These are phyloP conservation scores for Ethmia dodecea DNA, from an alignment of 2,888 invertebrate species.

Conservation along the genomic window DNA sequence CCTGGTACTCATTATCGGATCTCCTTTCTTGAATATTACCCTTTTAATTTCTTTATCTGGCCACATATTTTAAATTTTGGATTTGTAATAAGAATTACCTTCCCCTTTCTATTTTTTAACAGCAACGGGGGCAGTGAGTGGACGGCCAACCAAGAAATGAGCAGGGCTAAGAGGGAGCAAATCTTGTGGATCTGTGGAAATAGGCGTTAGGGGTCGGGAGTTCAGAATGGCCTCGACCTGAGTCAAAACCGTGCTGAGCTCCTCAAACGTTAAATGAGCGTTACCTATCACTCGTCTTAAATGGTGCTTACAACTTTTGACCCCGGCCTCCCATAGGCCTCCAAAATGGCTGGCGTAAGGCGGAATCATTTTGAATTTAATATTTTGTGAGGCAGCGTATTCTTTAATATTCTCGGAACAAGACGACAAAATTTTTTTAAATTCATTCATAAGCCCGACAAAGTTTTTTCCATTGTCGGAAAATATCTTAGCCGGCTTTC, in stretches of 20 bases:
- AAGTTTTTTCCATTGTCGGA: slow-evolving; percentile 14
- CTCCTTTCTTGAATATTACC: too few species aligned
- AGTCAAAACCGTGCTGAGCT: slow-evolving; percentile 2
- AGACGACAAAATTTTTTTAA: background rate
- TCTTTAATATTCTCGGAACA: too few species aligned
- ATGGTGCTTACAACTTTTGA: slow-evolving; percentile 5
- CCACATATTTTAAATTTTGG: too few species aligned
- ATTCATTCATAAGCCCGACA: slow-evolving; percentile 3
- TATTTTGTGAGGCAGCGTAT: background rate
- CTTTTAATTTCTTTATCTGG: too few species aligned
- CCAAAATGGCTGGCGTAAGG: slow-evolving; percentile 4
- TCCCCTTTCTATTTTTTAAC: too few species aligned
- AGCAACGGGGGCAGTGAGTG: too few species aligned
- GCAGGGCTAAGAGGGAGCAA: background rate
- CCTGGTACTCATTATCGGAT: too few species aligned
- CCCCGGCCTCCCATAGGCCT: slow-evolving; percentile 2
- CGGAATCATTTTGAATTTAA: slow-evolving; percentile 1
- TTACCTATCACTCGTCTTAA: slow-evolving; percentile 6
- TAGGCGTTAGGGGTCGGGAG: slow-evolving; percentile 3
- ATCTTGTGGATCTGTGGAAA: slow-evolving; percentile 3
- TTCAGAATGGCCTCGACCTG: slow-evolving; percentile 9
- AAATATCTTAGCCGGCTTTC: slow-evolving; percentile 12
- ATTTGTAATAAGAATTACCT: too few species aligned
- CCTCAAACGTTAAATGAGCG: slow-evolving; percentile 5
- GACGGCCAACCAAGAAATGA: background rate